A percentile compares a stretch with the other conserved stretches of the same genome.
Conservation (phyloP, 2,888 invertebrate species). For the Megaustenia siamemsis region DNA sequence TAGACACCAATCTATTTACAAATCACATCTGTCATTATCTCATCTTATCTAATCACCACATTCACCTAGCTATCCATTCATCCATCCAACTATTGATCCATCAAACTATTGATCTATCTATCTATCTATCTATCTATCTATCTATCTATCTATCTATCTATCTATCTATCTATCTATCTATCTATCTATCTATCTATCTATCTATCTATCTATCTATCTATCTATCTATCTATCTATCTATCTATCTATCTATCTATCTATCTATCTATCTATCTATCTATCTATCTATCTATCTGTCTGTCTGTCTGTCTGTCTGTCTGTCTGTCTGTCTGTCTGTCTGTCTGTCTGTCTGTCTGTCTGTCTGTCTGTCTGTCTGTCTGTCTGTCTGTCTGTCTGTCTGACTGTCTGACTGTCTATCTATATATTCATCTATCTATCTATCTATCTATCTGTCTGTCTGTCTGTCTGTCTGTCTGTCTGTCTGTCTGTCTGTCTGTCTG, state of each 20-base stretch:
- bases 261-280: constrained; percentile 15
- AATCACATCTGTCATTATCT: too few relatives aligned
- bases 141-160: constrained; percentile 20
- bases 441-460: too few relatives aligned
- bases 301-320: constrained; percentile 6
- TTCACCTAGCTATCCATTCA: too few relatives aligned
- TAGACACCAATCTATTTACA: too few relatives aligned
- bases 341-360: too few relatives aligned
- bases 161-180: constrained; percentile 21
- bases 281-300: constrained; percentile 12
- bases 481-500: too few relatives aligned
- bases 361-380: neutral
- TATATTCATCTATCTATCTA: too few relatives aligned
- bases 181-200: constrained; percentile 4
- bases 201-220: constrained; percentile 1
- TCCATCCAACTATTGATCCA: too few relatives aligned
- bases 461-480: too few relatives aligned
- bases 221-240: constrained; percentile 10
- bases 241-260: constrained; percentile 15
- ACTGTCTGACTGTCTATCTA: too few relatives aligned
- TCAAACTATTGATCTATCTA: too few relatives aligned
- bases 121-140: constrained; percentile 10
- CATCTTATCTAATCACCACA: too few relatives aligned
- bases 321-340: neutral
- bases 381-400: neutral